These are phyloP conservation scores for Limnephilus auricula DNA, from an alignment of 2,888 invertebrate species.

Conservation along the genomic window DNA sequence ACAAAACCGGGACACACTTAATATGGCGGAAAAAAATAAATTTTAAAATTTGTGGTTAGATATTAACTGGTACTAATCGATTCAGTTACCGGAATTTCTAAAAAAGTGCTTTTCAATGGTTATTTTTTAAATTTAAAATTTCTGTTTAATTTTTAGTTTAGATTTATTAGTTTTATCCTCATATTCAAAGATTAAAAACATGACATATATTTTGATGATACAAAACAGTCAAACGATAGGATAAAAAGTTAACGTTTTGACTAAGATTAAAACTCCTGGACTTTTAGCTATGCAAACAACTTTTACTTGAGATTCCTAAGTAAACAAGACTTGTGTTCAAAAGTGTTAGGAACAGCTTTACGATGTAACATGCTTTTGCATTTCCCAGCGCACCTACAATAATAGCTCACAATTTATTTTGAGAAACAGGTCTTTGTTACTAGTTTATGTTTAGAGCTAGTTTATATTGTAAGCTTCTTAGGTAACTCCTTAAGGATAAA, in stretches of 20 bases:
- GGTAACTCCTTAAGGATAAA: neutral
- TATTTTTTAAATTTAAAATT: too few species aligned
- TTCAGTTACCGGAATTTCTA: too few species aligned
- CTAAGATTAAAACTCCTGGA: neutral
- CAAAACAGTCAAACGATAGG: too few species aligned
- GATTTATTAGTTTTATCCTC: too few species aligned
- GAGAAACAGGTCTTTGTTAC: neutral
- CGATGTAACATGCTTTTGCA: conserved; percentile 21
- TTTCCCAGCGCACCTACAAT: conserved; percentile 6
- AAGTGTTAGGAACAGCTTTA: neutral
- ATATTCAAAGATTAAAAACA: too few species aligned
- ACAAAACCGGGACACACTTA: too few species aligned
- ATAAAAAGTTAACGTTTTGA: neutral
- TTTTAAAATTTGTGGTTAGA: too few species aligned
- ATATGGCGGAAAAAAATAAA: too few species aligned
- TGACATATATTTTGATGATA: too few species aligned
- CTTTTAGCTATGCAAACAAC: neutral
- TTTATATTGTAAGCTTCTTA: neutral
- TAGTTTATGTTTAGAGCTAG: conserved; percentile 7
- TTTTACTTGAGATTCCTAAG: neutral
- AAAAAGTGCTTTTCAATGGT: too few species aligned
- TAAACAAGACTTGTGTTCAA: neutral
- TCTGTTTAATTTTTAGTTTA: too few species aligned
- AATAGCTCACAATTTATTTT: conserved; percentile 10
- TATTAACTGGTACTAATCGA: too few species aligned